Evolutionary conservation across 2,797 vertebrate species (phyloP).

Genomic region (Muscicapa comitata): DNA sequence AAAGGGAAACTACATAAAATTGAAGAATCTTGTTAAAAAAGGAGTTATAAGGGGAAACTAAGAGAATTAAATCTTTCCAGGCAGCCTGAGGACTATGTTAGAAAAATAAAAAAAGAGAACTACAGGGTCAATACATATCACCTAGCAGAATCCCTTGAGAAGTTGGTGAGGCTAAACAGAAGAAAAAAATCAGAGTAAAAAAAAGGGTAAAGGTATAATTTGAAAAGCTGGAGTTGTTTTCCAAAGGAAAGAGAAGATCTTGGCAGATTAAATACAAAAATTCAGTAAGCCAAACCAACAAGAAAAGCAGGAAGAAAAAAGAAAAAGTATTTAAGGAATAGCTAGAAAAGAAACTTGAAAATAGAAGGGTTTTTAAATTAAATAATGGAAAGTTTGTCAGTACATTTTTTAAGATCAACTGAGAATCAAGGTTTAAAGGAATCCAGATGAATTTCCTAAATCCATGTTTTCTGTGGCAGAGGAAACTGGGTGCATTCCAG

Average conservation of each 20-base stretch:
- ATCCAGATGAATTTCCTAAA: background rate
- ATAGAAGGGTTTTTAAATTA: background rate
- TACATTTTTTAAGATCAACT: background rate
- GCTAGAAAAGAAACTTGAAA: background rate
- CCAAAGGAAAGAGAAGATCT: background rate
- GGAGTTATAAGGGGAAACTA: background rate
- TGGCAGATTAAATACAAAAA: background rate
- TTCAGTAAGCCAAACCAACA: background rate
- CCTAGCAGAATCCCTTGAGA: background rate
- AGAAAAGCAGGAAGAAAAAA: background rate
- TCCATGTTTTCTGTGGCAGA: background rate
- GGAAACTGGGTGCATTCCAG: background rate
- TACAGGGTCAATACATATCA: background rate
- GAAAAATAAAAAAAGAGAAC: background rate
- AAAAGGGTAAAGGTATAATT: background rate
- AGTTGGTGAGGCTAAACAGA: background rate
- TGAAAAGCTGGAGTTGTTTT: background rate
- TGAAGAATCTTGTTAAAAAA: background rate
- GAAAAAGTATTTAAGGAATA: background rate
- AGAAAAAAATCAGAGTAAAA: background rate
- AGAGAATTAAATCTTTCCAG: slow-evolving; percentile 5
- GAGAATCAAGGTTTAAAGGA: background rate
- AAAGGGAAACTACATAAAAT: background rate
- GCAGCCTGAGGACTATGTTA: background rate
- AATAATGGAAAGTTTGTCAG: background rate